Conservation (phyloP, 2,113 vertebrate genomes). For the Talpa occidentalis region DNA sequence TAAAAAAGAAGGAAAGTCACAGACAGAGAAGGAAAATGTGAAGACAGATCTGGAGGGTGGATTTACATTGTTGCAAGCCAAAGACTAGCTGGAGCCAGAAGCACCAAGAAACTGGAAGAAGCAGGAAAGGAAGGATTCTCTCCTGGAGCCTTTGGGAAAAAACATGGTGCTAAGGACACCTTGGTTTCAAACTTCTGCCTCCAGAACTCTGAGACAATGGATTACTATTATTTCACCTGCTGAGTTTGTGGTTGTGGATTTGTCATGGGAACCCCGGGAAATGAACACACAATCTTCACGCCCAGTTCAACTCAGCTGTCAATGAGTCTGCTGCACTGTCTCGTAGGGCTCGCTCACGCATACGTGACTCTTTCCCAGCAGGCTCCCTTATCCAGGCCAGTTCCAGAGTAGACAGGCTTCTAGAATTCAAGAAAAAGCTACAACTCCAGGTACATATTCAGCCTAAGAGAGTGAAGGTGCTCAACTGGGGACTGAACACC, state of each 20-base stretch:
- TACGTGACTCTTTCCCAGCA: rapidly evolving
- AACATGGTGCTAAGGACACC: neutral
- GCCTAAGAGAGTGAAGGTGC: neutral
- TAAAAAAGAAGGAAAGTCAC: neutral
- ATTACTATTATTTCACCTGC: neutral
- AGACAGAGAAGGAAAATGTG: neutral
- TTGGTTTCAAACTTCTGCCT: neutral
- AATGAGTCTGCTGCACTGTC: neutral
- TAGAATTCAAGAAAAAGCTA: neutral
- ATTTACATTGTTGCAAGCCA: neutral
- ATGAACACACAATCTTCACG: neutral
- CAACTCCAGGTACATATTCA: neutral
- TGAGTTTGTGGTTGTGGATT: neutral
- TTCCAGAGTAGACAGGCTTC: neutral
- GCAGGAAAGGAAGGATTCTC: neutral
- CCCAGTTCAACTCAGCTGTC: neutral
- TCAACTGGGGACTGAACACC: neutral
- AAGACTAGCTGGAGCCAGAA: neutral
- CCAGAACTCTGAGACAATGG: neutral
- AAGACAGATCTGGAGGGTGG: neutral
- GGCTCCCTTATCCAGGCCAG: too few species aligned
- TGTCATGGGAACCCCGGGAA: neutral
- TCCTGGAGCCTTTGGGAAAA: neutral
- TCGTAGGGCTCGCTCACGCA: neutral
- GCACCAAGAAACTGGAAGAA: neutral